These are phyloP conservation scores for Drosophila nikananu DNA, from an alignment of 1,140 invertebrate species.

Conservation along the genomic window DNA sequence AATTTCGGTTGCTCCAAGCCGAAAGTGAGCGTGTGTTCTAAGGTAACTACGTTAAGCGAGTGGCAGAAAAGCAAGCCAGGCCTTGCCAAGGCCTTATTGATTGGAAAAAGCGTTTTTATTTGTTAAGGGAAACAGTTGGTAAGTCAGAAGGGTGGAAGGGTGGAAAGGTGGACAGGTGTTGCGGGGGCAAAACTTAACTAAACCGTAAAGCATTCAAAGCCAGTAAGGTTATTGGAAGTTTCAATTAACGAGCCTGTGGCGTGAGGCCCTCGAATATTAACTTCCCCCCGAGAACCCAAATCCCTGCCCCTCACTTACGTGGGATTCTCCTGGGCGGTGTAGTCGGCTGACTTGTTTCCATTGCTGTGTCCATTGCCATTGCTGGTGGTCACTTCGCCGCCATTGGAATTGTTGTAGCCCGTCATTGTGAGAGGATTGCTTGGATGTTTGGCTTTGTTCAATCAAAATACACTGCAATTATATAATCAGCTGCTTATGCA, in stretches of 20 bases:
- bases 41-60: slow-evolving; percentile 3
- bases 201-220: slow-evolving; percentile 15
- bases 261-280: slow-evolving; percentile 9
- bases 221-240: slow-evolving; percentile 20
- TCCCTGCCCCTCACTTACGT: slow-evolving; percentile 53
- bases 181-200: neutral
- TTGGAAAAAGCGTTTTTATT: slow-evolving; percentile 20
- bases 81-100: slow-evolving; percentile 51
- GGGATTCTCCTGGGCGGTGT: slow-evolving; percentile 63
- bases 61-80: slow-evolving; percentile 15
- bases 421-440: slow-evolving; percentile 50
- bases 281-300: neutral
- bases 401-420: slow-evolving; percentile 59
- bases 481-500: slow-evolving; percentile 54
- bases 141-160: neutral
- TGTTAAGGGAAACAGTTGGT: neutral
- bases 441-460: slow-evolving; percentile 1
- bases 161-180: slow-evolving; percentile 10
- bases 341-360: slow-evolving; percentile 38
- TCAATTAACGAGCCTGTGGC: slow-evolving; percentile 55
- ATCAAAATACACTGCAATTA: slow-evolving; percentile 42
- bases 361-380: slow-evolving; percentile 57
- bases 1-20: slow-evolving; percentile 14
- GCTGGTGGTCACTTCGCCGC: slow-evolving; percentile 57
- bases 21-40: slow-evolving; percentile 13